A percentile compares a stretch with the other conserved stretches of the same genome.
Evolutionary conservation across 2,113 vertebrate species (phyloP).

Genomic region (Haliaeetus leucogaster): DNA sequence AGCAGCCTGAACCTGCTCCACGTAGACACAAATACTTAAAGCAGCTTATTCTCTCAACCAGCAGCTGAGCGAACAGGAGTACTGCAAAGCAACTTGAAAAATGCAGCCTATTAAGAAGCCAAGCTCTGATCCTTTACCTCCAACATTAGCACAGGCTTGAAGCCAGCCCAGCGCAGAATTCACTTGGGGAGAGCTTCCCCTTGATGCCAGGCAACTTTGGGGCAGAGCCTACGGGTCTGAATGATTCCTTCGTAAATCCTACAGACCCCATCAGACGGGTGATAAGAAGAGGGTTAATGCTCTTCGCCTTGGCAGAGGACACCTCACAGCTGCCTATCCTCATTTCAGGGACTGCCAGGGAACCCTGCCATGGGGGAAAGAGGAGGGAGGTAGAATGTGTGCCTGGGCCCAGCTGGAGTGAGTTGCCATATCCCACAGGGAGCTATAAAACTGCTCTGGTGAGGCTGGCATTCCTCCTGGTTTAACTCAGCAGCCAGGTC

Average conservation of each 20-base stretch:
- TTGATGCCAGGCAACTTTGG: background rate
- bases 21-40: background rate
- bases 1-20: background rate
- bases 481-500: background rate
- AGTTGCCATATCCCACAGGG: background rate
- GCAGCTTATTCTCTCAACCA: background rate
- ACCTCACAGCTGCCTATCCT: slow-evolving; percentile 23
- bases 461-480: background rate
- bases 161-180: background rate
- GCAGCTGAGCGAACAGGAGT: background rate
- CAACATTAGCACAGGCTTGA: background rate
- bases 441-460: slow-evolving; percentile 14
- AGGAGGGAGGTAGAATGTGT: background rate
- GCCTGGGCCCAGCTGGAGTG: slow-evolving; percentile 16
- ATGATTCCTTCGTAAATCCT: background rate
- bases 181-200: background rate
- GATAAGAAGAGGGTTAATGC: background rate
- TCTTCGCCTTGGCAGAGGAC: background rate
- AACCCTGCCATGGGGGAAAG: background rate
- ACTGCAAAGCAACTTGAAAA: background rate
- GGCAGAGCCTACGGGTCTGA: background rate
- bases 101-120: background rate
- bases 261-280: background rate
- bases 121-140: background rate
- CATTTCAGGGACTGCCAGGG: slow-evolving; percentile 9